Evolutionary conservation across 2,888 invertebrate genomes (phyloP).

Genomic region (Tinea trinotella): DNA sequence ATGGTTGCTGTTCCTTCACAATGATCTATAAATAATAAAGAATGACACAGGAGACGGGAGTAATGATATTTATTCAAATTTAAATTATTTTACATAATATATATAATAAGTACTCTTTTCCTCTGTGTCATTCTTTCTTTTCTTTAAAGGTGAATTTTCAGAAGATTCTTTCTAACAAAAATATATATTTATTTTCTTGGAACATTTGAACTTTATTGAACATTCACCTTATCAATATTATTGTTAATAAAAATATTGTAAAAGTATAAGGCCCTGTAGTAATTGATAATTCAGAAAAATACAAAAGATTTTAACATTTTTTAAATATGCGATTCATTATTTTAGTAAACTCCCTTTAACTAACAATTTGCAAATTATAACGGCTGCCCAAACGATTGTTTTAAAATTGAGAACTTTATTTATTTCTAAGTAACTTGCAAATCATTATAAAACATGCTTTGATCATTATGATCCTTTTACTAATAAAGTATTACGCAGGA

Average conservation of each 20-base stretch:
- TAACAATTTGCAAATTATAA: background rate
- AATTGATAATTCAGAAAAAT: background rate
- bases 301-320: background rate
- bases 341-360: background rate
- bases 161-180: background rate
- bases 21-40: constrained; percentile 3
- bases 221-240: background rate
- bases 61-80: background rate
- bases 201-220: background rate
- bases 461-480: background rate
- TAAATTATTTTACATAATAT: background rate
- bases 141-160: background rate
- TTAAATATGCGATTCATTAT: background rate
- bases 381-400: background rate
- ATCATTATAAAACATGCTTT: background rate
- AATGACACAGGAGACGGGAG: background rate
- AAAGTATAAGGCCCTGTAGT: constrained; percentile 6
- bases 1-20: constrained; percentile 17
- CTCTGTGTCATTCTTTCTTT: background rate
- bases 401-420: background rate
- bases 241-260: background rate
- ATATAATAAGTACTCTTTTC: no score
- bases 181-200: no score
- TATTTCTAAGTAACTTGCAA: background rate
- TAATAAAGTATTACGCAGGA: constrained; percentile 3